phyloP scores from a whole-genome alignment of 2,113 vertebrate species.

The Menura novaehollandiae region DNA sequence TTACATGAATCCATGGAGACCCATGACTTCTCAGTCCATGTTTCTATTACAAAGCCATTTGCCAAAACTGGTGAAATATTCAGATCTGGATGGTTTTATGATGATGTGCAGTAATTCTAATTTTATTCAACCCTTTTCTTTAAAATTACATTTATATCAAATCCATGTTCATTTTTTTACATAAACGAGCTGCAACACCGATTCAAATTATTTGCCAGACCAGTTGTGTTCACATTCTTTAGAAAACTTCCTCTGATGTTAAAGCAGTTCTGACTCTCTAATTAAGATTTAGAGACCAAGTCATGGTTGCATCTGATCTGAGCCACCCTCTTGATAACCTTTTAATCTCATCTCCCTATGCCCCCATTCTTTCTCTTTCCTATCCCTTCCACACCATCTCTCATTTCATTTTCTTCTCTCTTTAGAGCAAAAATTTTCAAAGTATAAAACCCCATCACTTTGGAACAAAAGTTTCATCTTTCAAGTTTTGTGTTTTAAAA shows the following conservation, averaged over 20 bases:
- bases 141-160: constrained; percentile 11
- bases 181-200: neutral
- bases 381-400: neutral
- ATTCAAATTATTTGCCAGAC: neutral
- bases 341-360: neutral
- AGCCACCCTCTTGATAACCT: neutral
- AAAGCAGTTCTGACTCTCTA: neutral
- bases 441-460: neutral
- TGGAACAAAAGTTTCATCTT: neutral
- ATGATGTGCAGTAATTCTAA: neutral
- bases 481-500: neutral
- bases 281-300: too few species aligned
- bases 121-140: neutral
- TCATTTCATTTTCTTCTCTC: neutral
- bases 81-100: neutral
- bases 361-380: neutral
- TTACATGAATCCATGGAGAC: neutral
- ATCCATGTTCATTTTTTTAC: neutral
- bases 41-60: neutral
- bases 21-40: neutral
- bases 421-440: neutral
- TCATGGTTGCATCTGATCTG: neutral
- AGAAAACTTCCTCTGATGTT: neutral
- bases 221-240: neutral
- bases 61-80: neutral